phyloP scores from a whole-genome alignment of 2,888 invertebrate species.

The Galeruca laticollis region DNA sequence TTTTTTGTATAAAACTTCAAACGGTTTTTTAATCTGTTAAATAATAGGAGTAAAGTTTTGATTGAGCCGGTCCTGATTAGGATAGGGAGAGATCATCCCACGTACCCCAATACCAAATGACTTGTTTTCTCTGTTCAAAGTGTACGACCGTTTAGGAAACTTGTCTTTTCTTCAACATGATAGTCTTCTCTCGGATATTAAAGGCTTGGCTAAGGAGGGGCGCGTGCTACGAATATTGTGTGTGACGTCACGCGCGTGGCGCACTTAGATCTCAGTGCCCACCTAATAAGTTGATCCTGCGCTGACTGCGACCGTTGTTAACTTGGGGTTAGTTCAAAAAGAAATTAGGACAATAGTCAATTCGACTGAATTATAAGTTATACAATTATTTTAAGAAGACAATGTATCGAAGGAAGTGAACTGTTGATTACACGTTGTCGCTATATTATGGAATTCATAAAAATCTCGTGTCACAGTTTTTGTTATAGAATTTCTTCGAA shows the following conservation, averaged over 20 bases:
- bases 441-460: no score
- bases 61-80: conserved; percentile 16
- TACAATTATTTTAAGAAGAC: conserved; percentile 13
- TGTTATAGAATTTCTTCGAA: no score
- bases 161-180: conserved; percentile 50
- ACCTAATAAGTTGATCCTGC: conserved; percentile 43
- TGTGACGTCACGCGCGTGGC: conserved; percentile 55
- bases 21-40: neutral
- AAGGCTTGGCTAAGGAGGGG: conserved; percentile 66
- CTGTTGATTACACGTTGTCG: no score
- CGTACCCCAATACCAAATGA: conserved; percentile 44
- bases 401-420: no score
- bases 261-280: conserved; percentile 43
- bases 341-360: conserved; percentile 9
- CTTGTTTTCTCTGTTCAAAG: conserved; percentile 39
- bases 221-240: conserved; percentile 60
- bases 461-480: no score
- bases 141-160: conserved; percentile 63
- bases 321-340: conserved; percentile 20
- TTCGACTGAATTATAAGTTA: neutral
- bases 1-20: no score
- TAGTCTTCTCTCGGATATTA: conserved; percentile 44
- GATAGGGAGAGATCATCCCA: conserved; percentile 42
- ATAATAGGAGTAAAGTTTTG: no score
- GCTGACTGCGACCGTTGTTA: conserved; percentile 1